These are phyloP conservation scores for Falco columbarius DNA, from an alignment of 2,797 vertebrate genomes.

Conservation along the genomic window DNA sequence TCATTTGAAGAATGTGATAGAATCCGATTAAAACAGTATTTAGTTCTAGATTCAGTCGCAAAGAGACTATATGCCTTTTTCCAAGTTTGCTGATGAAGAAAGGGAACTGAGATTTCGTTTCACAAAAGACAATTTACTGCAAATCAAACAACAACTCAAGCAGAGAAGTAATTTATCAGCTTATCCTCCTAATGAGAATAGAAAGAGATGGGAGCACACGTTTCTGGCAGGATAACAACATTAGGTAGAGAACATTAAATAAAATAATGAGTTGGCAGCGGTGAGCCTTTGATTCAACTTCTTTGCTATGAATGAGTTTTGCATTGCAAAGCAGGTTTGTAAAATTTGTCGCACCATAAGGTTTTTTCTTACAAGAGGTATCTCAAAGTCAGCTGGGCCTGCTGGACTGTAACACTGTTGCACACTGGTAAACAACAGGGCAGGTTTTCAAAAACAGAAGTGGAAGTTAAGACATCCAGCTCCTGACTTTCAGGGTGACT, in stretches of 20 bases:
- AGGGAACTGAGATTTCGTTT: not conserved
- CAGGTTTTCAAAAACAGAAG: not conserved
- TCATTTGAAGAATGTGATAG: not conserved
- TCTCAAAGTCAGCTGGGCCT: not conserved
- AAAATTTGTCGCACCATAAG: not conserved
- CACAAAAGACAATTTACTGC: not conserved
- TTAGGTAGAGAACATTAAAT: constrained; percentile 40
- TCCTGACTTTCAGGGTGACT: not conserved
- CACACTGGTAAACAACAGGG: not conserved
- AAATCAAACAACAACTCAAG: constrained; percentile 41
- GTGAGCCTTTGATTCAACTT: constrained; percentile 6
- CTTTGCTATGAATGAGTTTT: constrained; percentile 20
- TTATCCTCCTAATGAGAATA: constrained; percentile 11
- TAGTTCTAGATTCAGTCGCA: not conserved
- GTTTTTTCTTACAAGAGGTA: not conserved
- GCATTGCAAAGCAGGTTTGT: constrained; percentile 34
- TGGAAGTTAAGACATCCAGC: not conserved
- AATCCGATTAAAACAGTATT: not conserved
- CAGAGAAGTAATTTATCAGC: constrained; percentile 37
- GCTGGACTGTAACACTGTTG: not conserved
- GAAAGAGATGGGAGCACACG: not conserved
- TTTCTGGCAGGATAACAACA: constrained; percentile 10
- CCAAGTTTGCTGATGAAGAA: not conserved
- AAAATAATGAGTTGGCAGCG: constrained; percentile 26
- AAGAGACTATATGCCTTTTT: not conserved